Percentiles rank a stretch among this genome's conserved stretches.
Conservation (phyloP, 2,888 invertebrate genomes). For the Bellardia bayeri region DNA sequence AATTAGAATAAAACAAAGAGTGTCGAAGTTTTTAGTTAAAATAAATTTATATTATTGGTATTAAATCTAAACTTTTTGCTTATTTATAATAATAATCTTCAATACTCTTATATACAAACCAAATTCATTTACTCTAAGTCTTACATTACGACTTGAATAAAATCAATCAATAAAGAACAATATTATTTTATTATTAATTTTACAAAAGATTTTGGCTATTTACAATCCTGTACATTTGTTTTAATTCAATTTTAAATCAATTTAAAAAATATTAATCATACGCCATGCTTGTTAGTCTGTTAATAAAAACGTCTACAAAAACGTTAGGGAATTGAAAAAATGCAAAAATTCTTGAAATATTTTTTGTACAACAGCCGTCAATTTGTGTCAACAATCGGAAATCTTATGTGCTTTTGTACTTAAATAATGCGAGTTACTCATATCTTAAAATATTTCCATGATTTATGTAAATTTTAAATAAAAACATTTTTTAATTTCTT, state of each 20-base stretch:
- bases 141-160: too few species aligned
- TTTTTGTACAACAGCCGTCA: constrained; percentile 22
- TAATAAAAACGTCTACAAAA: constrained; percentile 3
- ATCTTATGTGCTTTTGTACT: background rate
- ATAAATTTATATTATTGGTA: too few species aligned
- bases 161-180: too few species aligned
- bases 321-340: background rate
- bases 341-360: background rate
- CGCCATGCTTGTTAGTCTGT: constrained; percentile 15
- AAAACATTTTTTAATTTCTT: constrained; percentile 39
- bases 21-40: too few species aligned
- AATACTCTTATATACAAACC: too few species aligned
- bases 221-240: background rate
- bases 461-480: constrained; percentile 65
- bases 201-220: too few species aligned
- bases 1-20: too few species aligned
- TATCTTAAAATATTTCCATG: constrained; percentile 59
- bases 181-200: too few species aligned
- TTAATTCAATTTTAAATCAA: too few species aligned
- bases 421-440: constrained; percentile 14
- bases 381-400: constrained; percentile 1
- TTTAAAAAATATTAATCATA: constrained; percentile 43
- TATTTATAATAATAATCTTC: too few species aligned
- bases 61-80: too few species aligned
- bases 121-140: too few species aligned